phyloP scores from a whole-genome alignment of 1,140 invertebrate genomes.

The Glossosoma conforme region DNA sequence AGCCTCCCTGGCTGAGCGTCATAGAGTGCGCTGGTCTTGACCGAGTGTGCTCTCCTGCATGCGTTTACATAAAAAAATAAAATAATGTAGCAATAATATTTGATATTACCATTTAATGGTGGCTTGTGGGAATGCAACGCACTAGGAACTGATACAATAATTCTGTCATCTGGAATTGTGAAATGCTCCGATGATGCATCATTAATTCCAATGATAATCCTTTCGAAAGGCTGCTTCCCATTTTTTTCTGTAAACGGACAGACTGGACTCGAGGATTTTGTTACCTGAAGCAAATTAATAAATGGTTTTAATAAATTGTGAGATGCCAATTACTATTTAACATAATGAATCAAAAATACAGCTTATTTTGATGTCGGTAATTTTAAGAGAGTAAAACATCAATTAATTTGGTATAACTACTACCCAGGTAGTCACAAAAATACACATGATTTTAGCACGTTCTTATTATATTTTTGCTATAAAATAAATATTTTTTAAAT shows the following conservation, averaged over 20 bases:
- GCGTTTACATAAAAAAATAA: no score
- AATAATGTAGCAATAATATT: conserved; percentile 8
- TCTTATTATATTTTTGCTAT: conserved; percentile 8
- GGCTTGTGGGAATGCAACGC: conserved; percentile 90
- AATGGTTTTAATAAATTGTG: conserved; percentile 6
- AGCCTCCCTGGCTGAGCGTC: no score
- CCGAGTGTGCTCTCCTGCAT: no score
- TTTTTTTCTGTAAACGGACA: conserved; percentile 60
- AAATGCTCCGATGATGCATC: conserved; percentile 32
- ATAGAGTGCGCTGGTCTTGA: no score
- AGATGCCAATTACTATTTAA: conserved; percentile 17
- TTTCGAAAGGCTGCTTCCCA: conserved; percentile 85
- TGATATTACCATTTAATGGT: conserved; percentile 40
- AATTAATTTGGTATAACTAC: no score
- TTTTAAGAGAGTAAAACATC: no score
- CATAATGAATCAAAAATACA: no score
- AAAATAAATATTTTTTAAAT: not conserved
- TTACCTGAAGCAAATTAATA: conserved; percentile 53
- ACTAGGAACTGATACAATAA: conserved; percentile 83
- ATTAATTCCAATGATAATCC: conserved; percentile 62
- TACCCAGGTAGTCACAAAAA: no score
- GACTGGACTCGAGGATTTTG: conserved; percentile 60
- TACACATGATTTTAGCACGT: no score
- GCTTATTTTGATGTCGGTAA: no score
- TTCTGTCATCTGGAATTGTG: conserved; percentile 50